phyloP scores from a whole-genome alignment of 2,888 invertebrate species.

The Sussaba pulchella region DNA sequence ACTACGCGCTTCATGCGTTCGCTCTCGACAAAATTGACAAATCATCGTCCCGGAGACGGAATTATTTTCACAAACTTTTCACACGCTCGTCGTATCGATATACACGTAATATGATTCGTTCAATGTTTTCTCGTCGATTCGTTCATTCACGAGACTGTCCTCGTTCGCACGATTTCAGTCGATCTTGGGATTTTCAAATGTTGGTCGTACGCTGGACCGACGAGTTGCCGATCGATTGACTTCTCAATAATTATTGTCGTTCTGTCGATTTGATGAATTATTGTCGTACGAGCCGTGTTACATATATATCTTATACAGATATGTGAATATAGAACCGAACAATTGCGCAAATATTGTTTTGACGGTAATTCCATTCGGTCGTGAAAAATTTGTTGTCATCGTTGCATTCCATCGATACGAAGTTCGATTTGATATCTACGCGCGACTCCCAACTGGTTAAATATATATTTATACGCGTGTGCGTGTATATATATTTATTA shows the following conservation, averaged over 20 bases:
- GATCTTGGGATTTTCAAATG: conserved; percentile 51
- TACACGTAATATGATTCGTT: conserved; percentile 53
- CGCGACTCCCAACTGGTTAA: too few relatives aligned
- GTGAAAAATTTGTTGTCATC: conserved; percentile 14
- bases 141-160: conserved; percentile 32
- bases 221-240: conserved; percentile 60
- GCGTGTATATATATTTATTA: not conserved
- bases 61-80: conserved; percentile 22
- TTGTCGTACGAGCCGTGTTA: too few relatives aligned
- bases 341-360: not conserved
- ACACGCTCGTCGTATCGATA: conserved; percentile 25
- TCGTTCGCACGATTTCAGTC: conserved; percentile 35
- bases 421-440: conserved; percentile 15
- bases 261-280: too few relatives aligned
- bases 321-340: too few relatives aligned
- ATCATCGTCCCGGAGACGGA: conserved; percentile 30
- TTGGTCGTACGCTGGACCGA: conserved; percentile 59
- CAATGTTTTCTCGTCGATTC: conserved; percentile 33
- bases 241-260: too few relatives aligned
- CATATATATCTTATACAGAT: too few relatives aligned
- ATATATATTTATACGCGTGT: too few relatives aligned
- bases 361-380: too few relatives aligned
- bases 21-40: conserved; percentile 19
- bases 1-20: conserved; percentile 43
- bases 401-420: not conserved